These are phyloP conservation scores for Stenodera caucasica DNA, from an alignment of 2,888 invertebrate species.

Conservation along the genomic window DNA sequence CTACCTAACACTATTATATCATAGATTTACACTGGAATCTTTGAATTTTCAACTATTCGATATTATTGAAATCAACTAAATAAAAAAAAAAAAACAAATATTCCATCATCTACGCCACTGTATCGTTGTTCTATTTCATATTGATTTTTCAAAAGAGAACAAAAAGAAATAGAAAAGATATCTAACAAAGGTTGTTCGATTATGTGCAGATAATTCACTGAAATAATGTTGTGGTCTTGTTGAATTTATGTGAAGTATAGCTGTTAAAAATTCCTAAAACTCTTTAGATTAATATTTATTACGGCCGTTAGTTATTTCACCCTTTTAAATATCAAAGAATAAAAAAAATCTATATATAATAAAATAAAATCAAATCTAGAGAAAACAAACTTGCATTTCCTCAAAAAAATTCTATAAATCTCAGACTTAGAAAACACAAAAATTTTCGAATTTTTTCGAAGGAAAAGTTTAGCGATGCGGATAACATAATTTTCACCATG, in stretches of 20 bases:
- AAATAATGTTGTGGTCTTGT: background rate
- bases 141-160: conserved; percentile 12
- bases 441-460: conserved; percentile 21
- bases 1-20: conserved; percentile 6
- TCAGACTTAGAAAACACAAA: conserved; percentile 27
- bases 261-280: conserved; percentile 1
- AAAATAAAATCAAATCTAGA: conserved; percentile 22
- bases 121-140: conserved; percentile 25
- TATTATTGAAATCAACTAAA: no score
- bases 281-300: background rate
- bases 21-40: conserved; percentile 5
- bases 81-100: background rate
- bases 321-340: background rate
- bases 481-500: conserved; percentile 34
- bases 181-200: background rate
- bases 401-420: conserved; percentile 28
- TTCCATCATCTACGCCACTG: conserved; percentile 13
- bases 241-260: background rate
- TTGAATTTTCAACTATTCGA: background rate
- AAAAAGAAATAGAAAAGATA: background rate
- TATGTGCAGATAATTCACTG: background rate
- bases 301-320: background rate
- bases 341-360: conserved; percentile 23
- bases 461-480: conserved; percentile 26
- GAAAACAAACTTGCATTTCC: conserved; percentile 20